Evolutionary conservation across 2,113 vertebrate genomes (phyloP).

Genomic region (Cephalopterus ornatus): DNA sequence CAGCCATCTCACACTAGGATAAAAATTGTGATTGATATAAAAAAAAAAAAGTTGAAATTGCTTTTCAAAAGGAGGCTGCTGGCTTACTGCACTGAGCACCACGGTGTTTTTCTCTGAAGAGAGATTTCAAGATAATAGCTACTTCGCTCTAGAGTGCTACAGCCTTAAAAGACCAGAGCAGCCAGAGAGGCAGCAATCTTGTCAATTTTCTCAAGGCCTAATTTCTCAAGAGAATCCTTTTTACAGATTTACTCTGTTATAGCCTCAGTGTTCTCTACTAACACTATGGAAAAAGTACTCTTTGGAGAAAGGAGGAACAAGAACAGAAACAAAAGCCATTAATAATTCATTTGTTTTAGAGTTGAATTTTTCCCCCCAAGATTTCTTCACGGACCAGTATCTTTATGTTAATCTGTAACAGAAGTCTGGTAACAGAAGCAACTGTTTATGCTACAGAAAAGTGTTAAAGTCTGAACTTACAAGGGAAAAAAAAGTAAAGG

Average conservation of each 20-base stretch:
- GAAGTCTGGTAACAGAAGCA: background rate
- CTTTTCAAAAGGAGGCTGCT: background rate
- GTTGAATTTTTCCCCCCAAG: background rate
- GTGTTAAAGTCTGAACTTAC: background rate
- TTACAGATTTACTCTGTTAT: constrained; percentile 38
- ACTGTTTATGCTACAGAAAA: background rate
- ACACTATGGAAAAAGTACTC: background rate
- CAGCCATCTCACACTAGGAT: background rate
- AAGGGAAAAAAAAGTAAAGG: background rate
- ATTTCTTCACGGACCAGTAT: background rate
- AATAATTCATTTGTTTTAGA: background rate
- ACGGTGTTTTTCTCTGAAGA: background rate
- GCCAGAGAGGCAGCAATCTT: constrained; percentile 76
- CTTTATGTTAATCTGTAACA: background rate
- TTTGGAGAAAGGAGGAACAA: background rate
- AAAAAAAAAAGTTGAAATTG: background rate
- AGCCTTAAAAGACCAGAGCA: constrained; percentile 69
- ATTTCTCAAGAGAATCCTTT: constrained; percentile 63
- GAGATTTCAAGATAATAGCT: constrained; percentile 47
- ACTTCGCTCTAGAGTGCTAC: constrained; percentile 72
- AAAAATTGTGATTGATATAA: background rate
- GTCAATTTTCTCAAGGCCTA: constrained; percentile 75
- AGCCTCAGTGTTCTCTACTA: background rate
- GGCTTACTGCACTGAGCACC: background rate
- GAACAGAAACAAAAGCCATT: background rate